Percentiles rank a stretch among this genome's conserved stretches.
These are phyloP conservation scores for Drosophila burlai DNA, from an alignment of 1,140 invertebrate genomes.

Conservation along the genomic window DNA sequence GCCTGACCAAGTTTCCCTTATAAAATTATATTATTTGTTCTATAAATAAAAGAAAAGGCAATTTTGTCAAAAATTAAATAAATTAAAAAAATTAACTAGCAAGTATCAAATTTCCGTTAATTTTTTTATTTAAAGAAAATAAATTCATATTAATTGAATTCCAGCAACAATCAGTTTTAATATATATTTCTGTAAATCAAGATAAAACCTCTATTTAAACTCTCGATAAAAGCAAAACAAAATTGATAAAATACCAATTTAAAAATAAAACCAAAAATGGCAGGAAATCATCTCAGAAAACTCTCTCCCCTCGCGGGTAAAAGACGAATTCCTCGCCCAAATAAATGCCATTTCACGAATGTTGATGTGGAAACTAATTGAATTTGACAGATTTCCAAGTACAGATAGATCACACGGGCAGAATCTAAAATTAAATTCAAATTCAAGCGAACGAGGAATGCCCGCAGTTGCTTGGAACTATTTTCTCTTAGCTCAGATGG, in stretches of 20 bases:
- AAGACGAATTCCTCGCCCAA: neutral
- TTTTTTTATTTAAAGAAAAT: neutral
- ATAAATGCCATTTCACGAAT: conserved; percentile 36
- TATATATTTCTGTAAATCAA: neutral
- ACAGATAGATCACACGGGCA: conserved; percentile 43
- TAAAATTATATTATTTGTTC: no score
- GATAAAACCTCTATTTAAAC: neutral
- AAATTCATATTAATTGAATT: neutral
- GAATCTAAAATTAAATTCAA: conserved; percentile 43
- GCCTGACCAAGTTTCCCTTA: neutral
- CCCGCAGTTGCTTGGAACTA: conserved; percentile 30
- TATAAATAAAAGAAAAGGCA: no score
- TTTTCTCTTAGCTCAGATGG: conserved; percentile 17
- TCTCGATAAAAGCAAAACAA: neutral
- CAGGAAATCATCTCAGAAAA: conserved; percentile 3
- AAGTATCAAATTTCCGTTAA: neutral
- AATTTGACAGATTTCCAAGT: conserved; percentile 51
- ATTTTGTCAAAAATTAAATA: neutral
- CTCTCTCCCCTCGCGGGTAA: neutral
- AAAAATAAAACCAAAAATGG: conserved; percentile 10
- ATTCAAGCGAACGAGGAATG: conserved; percentile 19
- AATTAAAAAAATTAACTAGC: no score
- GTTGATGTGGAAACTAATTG: conserved; percentile 43
- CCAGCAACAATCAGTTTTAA: neutral
- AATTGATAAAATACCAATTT: neutral